phyloP scores from a whole-genome alignment of 2,797 vertebrate genomes.

The Podarcis lilfordi region DNA sequence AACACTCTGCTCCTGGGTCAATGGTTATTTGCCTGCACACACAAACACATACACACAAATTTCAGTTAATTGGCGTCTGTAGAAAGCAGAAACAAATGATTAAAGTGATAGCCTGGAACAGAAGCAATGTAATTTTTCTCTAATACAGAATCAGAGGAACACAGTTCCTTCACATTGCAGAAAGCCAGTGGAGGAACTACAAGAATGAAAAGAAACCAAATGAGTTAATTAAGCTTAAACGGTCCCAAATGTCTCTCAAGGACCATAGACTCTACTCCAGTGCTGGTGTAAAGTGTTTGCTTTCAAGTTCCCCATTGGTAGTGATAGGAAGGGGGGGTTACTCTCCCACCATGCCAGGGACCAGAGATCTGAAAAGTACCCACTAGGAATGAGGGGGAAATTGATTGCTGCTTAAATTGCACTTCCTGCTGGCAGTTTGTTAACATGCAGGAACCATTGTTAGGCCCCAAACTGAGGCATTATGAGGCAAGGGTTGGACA shows the following conservation, averaged over 20 bases:
- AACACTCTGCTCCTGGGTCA: neutral
- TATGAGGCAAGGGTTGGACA: too few relatives aligned
- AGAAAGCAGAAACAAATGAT: neutral
- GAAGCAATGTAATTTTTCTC: neutral
- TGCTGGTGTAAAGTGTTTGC: neutral
- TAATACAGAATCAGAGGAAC: neutral
- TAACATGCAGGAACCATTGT: too few relatives aligned
- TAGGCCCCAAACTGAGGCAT: too few relatives aligned
- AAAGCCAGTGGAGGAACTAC: neutral
- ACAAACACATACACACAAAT: too few relatives aligned
- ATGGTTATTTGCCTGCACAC: neutral
- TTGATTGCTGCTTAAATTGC: too few relatives aligned
- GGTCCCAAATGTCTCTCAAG: neutral
- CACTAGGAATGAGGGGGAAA: neutral
- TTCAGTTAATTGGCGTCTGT: neutral
- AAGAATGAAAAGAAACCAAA: neutral
- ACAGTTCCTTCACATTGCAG: neutral
- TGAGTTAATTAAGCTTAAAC: neutral
- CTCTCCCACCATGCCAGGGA: neutral
- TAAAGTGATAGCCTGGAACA: constrained; percentile 1
- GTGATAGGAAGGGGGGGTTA: neutral
- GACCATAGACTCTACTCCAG: neutral
- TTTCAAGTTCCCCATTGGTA: neutral
- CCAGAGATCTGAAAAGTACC: neutral
- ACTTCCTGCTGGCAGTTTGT: too few relatives aligned